Base-by-base conservation (phyloP, 2,888 invertebrate species). In the Cephus pygmeus region DNA sequence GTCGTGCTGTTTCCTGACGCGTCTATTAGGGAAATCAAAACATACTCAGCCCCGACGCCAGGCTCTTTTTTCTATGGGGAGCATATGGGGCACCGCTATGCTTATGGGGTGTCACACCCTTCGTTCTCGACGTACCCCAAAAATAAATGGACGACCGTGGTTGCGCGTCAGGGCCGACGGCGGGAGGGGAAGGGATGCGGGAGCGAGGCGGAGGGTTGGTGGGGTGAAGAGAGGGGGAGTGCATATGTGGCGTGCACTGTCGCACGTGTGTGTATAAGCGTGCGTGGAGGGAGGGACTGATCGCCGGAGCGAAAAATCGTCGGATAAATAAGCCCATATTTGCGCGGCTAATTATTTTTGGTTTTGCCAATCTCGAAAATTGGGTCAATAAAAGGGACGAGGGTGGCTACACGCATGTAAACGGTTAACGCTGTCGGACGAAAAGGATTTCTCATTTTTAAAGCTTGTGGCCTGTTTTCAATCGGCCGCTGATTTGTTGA, bases 11-110 rank as follows among this genome's bases (percentile, higher is more conserved):
- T 75, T 75, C 75, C 69, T 33, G 36, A 69, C 33, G 33, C 75
- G 84, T 87, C 91, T 90, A 91, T 91, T 91, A 91, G 87, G 86
- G 83, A 89, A 90, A 91, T 91, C 91, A 91, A 91, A 91, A 91
- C 90, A 91, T 84, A 90, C 87, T 90, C 87, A 79, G 83, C 82
- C 82, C 80, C 75, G 77, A 80, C 79, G 78, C 79, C 79, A 79
- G 83, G 75, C 83, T 85, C 86, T 84, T 85, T 85, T 79, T 84
- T 84, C 79, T 81, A 81, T 76, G 79, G 76, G 77, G 81, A 91
- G 87, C 91, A 91, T 91, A 91, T 91, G 91, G 91, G 90, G 84
- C 87, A 87, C 85, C 81, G 83, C 81, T 76, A 81, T 82, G 85
- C 56, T 23, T 9, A 81, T 82, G 80, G 84, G 86, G 85, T 88